Evolutionary conservation across 2,888 invertebrate species (phyloP).

Genomic region (Drosophila fulvimacula): DNA sequence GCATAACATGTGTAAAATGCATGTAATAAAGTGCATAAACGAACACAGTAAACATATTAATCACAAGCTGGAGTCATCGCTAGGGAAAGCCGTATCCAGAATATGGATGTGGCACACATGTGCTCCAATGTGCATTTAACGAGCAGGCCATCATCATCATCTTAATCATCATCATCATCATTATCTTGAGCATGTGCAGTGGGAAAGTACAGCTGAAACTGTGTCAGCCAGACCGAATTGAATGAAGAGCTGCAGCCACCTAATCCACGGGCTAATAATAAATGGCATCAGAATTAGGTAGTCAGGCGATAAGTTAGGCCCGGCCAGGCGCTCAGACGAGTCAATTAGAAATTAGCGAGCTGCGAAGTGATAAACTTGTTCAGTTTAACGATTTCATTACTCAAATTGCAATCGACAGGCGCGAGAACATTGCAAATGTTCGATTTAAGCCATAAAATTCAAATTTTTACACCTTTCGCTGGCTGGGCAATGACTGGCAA

Average conservation of each 20-base stretch:
- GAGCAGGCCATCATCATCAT: slow-evolving; percentile 17
- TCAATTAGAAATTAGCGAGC: slow-evolving; percentile 17
- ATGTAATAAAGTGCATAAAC: neutral
- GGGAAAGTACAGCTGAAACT: slow-evolving; percentile 29
- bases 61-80: slow-evolving; percentile 11
- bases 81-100: slow-evolving; percentile 27
- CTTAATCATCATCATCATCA: neutral
- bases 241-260: slow-evolving; percentile 15
- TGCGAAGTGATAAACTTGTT: slow-evolving; percentile 43
- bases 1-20: slow-evolving; percentile 6
- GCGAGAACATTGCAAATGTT: neutral
- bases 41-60: slow-evolving; percentile 5
- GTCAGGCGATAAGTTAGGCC: slow-evolving; percentile 11
- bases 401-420: slow-evolving; percentile 14
- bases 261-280: slow-evolving; percentile 20
- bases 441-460: neutral
- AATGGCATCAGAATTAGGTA: slow-evolving; percentile 27
- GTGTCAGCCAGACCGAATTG: slow-evolving; percentile 34
- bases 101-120: slow-evolving; percentile 4
- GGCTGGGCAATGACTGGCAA: no score
- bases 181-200: slow-evolving; percentile 20
- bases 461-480: slow-evolving; percentile 2
- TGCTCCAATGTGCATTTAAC: neutral
- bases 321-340: neutral
- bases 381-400: slow-evolving; percentile 42